Evolutionary conservation across 2,888 invertebrate species (phyloP), one percentile per base, ranked within the genome.

Genomic region (Pristionchus arcanus): DNA sequence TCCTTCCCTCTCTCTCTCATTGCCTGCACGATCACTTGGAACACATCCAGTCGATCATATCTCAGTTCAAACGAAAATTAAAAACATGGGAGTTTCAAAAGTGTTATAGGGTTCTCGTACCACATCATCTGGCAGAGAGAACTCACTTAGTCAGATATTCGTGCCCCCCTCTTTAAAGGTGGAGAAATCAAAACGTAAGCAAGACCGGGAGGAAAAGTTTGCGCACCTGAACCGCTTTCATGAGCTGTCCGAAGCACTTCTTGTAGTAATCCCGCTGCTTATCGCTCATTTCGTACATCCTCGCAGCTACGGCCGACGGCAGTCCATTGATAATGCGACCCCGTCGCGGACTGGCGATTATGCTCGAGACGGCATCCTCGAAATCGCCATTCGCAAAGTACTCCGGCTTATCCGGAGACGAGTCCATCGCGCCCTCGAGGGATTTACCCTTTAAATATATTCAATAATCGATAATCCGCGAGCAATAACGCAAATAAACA

Each of bases 231-330:
- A 92, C 92, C 15, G 91, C 90, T 89, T 93, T 92, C 55, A 93
- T 91, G 31, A 95, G 90, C 71, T 93, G 93, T 53, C 92, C 90
- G 91, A 95, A 95, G 90, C 94, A 94, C 86, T 94, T 93, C 16
- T 91, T 91, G 91, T 95, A 95, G 90, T 95, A 95, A 77, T 93
- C 93, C n/a, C 92, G 90, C 90, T 95, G 95, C 81, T 94, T 94
- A 3, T 91, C 91, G 5, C 93, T 93, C 88, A 95, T 94, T 87
- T 92, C 92, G 90, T 93, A 95, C 16, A 94, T 49, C 21, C 87
- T 53, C 7, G 87, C 87, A 31, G 87, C 87, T 0, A 63, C 87
- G 5, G 55, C 87, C 49, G 87, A 88, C 53, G 87, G 63, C 0
- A 88, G 25, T 5, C 87, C 87, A 25, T 88, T 88, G 74, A 88